Percentiles rank a stretch among this genome's conserved stretches.
Conservation (phyloP, 2,797 vertebrate genomes). For the Scarus forsteni region DNA sequence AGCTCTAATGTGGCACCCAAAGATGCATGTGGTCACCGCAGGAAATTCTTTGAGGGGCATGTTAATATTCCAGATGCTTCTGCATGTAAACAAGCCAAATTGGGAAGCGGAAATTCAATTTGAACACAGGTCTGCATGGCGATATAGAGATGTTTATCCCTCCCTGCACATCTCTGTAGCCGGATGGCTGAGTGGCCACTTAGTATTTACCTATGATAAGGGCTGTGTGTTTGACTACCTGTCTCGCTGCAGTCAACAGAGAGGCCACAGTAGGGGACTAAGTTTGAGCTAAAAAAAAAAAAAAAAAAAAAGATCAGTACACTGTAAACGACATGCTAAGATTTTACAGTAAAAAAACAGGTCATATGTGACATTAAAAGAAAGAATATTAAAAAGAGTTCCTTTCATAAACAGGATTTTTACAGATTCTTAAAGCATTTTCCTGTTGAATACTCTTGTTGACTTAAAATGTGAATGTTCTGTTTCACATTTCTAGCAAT, state of each 20-base stretch:
- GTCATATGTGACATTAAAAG: too few species aligned
- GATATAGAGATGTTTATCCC: constrained; percentile 74
- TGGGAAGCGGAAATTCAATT: constrained; percentile 76
- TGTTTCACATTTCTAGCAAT: too few species aligned
- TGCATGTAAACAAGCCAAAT: constrained; percentile 79
- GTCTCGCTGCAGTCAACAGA: constrained; percentile 64
- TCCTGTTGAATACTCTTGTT: too few species aligned
- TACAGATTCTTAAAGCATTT: too few species aligned
- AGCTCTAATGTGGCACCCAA: constrained; percentile 44
- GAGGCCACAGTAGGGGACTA: constrained; percentile 52
- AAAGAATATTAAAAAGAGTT: too few species aligned
- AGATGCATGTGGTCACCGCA: constrained; percentile 72
- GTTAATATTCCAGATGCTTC: constrained; percentile 86
- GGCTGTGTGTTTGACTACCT: constrained; percentile 69
- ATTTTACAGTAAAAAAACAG: too few species aligned
- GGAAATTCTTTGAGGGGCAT: constrained; percentile 81
- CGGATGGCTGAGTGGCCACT: constrained; percentile 72
- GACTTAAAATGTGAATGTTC: too few species aligned
- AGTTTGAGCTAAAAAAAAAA: constrained; percentile 9
- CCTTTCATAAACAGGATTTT: too few species aligned
- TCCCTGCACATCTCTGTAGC: constrained; percentile 63
- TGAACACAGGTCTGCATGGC: constrained; percentile 61
- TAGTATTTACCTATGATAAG: constrained; percentile 78
- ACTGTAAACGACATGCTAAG: too few species aligned
- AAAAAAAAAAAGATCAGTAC: too few species aligned